Conservation (phyloP, 2,113 vertebrate genomes). For the Urocolius indicus region DNA sequence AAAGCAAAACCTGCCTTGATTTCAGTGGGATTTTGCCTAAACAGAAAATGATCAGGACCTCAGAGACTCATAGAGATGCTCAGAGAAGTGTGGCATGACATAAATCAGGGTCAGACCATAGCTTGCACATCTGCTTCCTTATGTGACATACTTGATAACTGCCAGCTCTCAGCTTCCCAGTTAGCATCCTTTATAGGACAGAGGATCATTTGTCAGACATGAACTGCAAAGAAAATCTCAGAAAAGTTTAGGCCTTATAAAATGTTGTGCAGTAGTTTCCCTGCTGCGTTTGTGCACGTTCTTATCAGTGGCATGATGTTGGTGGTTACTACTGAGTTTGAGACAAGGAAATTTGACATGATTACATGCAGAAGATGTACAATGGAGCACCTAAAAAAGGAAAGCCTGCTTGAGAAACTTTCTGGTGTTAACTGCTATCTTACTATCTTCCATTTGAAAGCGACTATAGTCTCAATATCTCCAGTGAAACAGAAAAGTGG, state of each 20-base stretch:
- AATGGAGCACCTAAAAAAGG: neutral
- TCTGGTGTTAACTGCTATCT: neutral
- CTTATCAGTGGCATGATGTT: neutral
- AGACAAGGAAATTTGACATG: neutral
- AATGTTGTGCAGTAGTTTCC: neutral
- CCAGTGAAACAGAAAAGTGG: neutral
- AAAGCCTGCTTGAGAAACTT: neutral
- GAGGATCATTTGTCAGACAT: neutral
- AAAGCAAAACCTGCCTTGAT: neutral
- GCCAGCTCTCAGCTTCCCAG: neutral
- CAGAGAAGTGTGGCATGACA: neutral
- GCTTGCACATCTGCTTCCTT: neutral
- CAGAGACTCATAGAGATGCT: neutral
- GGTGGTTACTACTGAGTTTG: neutral
- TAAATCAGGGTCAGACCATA: neutral
- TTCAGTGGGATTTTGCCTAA: neutral
- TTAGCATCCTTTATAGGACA: neutral
- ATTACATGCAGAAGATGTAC: neutral
- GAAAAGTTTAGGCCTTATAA: neutral
- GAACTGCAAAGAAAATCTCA: neutral
- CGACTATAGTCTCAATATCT: neutral
- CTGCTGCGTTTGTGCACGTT: neutral
- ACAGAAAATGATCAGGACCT: neutral
- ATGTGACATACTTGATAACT: neutral
- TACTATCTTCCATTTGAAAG: neutral